phyloP scores from a whole-genome alignment of 2,888 invertebrate species.

The Arctia plantaginis region DNA sequence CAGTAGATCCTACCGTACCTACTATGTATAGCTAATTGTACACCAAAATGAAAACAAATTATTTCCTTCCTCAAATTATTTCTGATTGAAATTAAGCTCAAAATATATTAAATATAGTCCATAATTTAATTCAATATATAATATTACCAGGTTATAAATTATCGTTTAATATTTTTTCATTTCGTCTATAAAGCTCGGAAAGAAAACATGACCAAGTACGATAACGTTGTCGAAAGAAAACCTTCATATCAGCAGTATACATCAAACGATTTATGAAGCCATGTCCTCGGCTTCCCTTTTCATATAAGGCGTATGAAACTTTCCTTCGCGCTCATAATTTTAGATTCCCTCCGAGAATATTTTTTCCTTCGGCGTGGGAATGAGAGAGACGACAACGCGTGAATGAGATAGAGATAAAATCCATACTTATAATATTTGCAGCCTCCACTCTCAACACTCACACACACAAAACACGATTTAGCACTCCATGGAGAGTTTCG shows the following conservation, averaged over 20 bases:
- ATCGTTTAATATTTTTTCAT: slow-evolving; percentile 28
- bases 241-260: slow-evolving; percentile 68
- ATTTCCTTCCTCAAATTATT: too few species aligned
- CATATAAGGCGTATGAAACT: slow-evolving; percentile 72
- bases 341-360: slow-evolving; percentile 80
- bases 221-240: slow-evolving; percentile 67
- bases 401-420: slow-evolving; percentile 80
- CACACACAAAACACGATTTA: slow-evolving; percentile 76
- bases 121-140: not conserved
- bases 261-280: slow-evolving; percentile 77
- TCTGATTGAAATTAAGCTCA: not conserved
- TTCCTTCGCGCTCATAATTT: slow-evolving; percentile 75
- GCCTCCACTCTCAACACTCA: slow-evolving; percentile 80
- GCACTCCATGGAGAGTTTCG: slow-evolving; percentile 81
- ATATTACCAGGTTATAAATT: not conserved
- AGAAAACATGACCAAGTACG: slow-evolving; percentile 51
- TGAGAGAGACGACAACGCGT: slow-evolving; percentile 61
- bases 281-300: slow-evolving; percentile 79
- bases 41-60: too few species aligned
- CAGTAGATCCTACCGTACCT: too few species aligned
- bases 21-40: too few species aligned
- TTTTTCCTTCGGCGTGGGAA: slow-evolving; percentile 75
- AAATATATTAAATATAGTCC: not conserved
- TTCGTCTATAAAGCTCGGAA: slow-evolving; percentile 34
- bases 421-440: slow-evolving; percentile 87